Evolutionary conservation across 2,888 invertebrate species (phyloP).

Genomic region (Drosophila subsilvestris): DNA sequence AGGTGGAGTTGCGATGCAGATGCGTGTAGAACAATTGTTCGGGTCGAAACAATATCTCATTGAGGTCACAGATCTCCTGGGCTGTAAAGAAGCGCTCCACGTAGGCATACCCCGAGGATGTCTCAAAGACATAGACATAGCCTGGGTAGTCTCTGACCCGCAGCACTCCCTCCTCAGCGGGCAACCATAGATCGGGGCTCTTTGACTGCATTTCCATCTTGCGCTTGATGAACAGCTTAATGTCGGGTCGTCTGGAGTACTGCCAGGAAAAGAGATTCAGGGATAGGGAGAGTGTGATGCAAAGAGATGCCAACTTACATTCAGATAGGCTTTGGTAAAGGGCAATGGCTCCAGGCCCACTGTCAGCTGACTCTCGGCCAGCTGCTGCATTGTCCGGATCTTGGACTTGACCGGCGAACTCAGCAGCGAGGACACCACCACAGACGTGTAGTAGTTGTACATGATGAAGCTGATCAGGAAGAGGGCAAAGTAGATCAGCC

Average conservation of each 20-base stretch:
- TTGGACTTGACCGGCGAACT: conserved; percentile 85
- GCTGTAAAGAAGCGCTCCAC: conserved; percentile 74
- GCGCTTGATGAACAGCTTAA: conserved; percentile 64
- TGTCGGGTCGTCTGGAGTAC: conserved; percentile 69
- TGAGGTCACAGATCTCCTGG: conserved; percentile 82
- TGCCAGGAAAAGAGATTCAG: conserved; percentile 5
- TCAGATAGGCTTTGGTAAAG: conserved; percentile 75
- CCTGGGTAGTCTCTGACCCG: conserved; percentile 79
- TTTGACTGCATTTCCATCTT: conserved; percentile 55
- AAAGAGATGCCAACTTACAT: conserved; percentile 61
- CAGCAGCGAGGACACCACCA: conserved; percentile 87
- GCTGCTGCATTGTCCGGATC: conserved; percentile 85
- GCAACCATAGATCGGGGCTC: conserved; percentile 72
- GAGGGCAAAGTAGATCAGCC: conserved; percentile 75
- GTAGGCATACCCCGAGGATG: conserved; percentile 71
- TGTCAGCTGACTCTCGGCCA: conserved; percentile 85
- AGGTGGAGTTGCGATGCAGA: conserved; percentile 79
- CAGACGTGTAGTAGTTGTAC: conserved; percentile 87
- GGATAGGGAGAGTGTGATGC: neutral
- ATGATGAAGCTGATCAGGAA: conserved; percentile 84
- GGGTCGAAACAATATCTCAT: conserved; percentile 79
- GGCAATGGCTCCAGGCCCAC: conserved; percentile 85
- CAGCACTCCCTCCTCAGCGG: conserved; percentile 70
- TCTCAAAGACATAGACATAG: conserved; percentile 79
- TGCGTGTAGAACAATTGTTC: conserved; percentile 67